phyloP scores from a whole-genome alignment of 2,888 invertebrate genomes.

The Mechanitis mazaeus region DNA sequence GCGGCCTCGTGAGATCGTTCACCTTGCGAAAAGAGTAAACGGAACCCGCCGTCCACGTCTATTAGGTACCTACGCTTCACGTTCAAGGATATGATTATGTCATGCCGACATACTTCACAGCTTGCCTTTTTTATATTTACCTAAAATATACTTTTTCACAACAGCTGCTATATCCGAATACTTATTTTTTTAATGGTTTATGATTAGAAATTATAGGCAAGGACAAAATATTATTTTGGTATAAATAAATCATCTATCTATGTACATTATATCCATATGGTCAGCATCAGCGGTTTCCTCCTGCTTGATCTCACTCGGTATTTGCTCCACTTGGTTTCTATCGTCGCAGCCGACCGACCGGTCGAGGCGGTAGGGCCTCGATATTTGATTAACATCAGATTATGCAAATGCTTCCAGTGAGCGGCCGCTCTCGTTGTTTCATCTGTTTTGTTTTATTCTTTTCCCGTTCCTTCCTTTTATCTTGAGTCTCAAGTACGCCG shows the following conservation, averaged over 20 bases:
- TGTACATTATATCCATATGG: background rate
- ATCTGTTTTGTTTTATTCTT: constrained; percentile 64
- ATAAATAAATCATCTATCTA: no score
- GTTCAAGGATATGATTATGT: constrained; percentile 66
- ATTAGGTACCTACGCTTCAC: constrained; percentile 47
- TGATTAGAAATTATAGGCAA: background rate
- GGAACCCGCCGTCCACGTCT: constrained; percentile 42
- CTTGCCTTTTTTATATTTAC: constrained; percentile 6
- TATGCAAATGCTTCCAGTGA: constrained; percentile 72
- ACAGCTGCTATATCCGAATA: background rate
- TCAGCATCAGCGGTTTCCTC: background rate
- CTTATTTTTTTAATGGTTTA: background rate
- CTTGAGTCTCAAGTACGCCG: constrained; percentile 59
- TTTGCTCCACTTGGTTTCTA: constrained; percentile 11
- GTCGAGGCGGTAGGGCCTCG: constrained; percentile 46
- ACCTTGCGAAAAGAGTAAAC: constrained; percentile 58
- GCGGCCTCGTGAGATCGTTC: constrained; percentile 68
- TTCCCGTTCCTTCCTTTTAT: constrained; percentile 62
- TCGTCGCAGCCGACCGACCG: constrained; percentile 28
- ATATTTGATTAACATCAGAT: constrained; percentile 75
- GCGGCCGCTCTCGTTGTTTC: constrained; percentile 71
- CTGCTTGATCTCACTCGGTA: constrained; percentile 8
- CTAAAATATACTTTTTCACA: background rate
- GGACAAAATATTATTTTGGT: no score
- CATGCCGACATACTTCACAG: constrained; percentile 36